Evolutionary conservation across 1,140 invertebrate genomes (phyloP), one percentile per base, ranked within the genome.

Genomic region (Lutraria rhynchaena): DNA sequence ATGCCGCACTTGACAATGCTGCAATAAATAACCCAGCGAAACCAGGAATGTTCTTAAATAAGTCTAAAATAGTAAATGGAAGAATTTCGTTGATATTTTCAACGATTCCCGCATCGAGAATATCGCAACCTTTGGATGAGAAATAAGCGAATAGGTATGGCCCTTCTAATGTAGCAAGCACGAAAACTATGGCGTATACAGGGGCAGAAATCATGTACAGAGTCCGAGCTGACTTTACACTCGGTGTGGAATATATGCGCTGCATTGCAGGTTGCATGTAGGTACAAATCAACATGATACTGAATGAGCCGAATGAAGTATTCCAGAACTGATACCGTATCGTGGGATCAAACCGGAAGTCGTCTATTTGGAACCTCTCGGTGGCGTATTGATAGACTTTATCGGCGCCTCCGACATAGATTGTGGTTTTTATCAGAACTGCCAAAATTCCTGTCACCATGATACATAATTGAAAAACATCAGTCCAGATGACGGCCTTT

Each of bases 401-500:
- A 1, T 22, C 70, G 19, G 35, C 4, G 31, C 53, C 70, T 0
- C 70, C 70, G 29, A 31, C 33, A 44, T 74, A 35, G 19, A 58
- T 74, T 22, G 31, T 60, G 57, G 29, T 33, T 24, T 74, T 74
- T 0, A 58, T 24, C 2, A 74, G 15, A 41, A 74, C 33, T 27
- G 70, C 70, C 22, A 58, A 27, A 3, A 63, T 46, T 63, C 73
- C 73, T 22, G 46, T 63, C 7, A 63, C 17, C 73, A 76, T 76
- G 19, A 76, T 33, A 7, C 1, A 0, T 19, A 63, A 29, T 27
- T 76, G 73, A 33, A 76, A 76, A 7, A 61, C 35, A 37, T 76
- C 73, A 17, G 73, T 65, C 73, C 73, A 76, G 17, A 76, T 76
- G 1, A 76, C 73, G 9, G 57, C 73, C 31, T 76, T 76, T 0